Base-by-base conservation (phyloP, 2,113 vertebrate species). In the Rutilus rutilus region DNA sequence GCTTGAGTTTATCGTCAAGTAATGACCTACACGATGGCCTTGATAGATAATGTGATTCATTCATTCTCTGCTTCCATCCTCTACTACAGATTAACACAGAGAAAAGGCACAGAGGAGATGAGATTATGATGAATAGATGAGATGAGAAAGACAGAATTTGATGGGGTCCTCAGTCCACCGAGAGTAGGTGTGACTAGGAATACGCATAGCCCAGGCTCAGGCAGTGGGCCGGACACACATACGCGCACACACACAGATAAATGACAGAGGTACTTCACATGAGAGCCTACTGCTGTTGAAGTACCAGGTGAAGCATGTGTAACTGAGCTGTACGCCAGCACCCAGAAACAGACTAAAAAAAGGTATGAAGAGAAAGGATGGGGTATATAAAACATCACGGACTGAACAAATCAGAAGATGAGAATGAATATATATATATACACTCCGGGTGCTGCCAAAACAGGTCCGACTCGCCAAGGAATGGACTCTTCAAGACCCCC, bases 21-120 rank as follows among this genome's bases (percentile, higher is more conserved):
- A 81, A 81, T 81, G 78, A 81, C 78, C 78, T 64, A 81, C 59
- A 80, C 39, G 78, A 81, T 81, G 78, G 78, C 59, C 78, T 81
- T 81, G 59, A 65, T 81, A 64, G 78, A 64, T 80, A 80, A 80
- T 80, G 78, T 64, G 59, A 80, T 64, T 80, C 57, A 80, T 80
- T 80, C 78, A 45, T 39, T 80, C 33, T 80, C 59, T 64, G 59
- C 15, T 45, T 42, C 78, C 60, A 60, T 47, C 39, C 78, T 42
- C 78, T 11, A 64, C 39, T 47, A 64, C 59, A 1, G 78, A 62
- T 81, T 81, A 81, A 64, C 14, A 30, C 59, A 17, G 59, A 65
- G 8, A 19, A 65, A 60, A 65, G 23, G 27, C 74, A 54, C 27
- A 67, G 84, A 85, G 57, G 30, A 60, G 59, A 54, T 69, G 50